Conservation (phyloP, 2,888 invertebrate species). For the Dastarcus helophoroides region DNA sequence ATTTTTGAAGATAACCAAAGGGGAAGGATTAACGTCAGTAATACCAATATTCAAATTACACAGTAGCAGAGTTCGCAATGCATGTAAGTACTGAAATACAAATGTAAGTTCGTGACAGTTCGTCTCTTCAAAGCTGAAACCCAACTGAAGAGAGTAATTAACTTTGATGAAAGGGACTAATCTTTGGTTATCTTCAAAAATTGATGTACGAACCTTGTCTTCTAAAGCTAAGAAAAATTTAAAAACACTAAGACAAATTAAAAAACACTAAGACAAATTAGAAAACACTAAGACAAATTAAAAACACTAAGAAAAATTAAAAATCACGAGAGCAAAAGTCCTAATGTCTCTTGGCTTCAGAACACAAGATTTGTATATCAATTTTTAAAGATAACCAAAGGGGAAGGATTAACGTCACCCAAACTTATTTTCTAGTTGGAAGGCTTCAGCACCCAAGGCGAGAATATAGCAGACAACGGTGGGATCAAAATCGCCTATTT, state of each 20-base stretch:
- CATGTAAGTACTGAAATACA: slow-evolving; percentile 42
- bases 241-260: no score
- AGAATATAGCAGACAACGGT: slow-evolving; percentile 80
- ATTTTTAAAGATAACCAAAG: no score
- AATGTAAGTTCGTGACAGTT: no score
- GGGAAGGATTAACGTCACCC: slow-evolving; percentile 74
- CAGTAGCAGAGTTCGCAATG: slow-evolving; percentile 56
- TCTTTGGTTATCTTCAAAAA: not conserved
- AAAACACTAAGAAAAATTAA: no score
- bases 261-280: no score
- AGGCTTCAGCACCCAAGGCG: slow-evolving; percentile 9
- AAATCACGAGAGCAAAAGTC: no score
- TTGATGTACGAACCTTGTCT: not conserved
- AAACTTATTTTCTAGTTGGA: slow-evolving; percentile 9
- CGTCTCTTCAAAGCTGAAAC: not conserved
- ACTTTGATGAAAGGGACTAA: not conserved
- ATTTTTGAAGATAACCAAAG: no score
- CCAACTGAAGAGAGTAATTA: not conserved
- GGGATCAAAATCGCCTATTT: slow-evolving; percentile 79
- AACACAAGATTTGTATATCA: no score
- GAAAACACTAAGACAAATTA: no score
- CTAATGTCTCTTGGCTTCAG: no score
- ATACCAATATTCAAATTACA: slow-evolving; percentile 78
- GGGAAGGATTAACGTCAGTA: slow-evolving; percentile 75
- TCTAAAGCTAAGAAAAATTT: no score